A percentile compares a stretch with the other conserved stretches of the same genome.
Conservation (phyloP, 2,113 vertebrate genomes). For the Trinectes maculatus region DNA sequence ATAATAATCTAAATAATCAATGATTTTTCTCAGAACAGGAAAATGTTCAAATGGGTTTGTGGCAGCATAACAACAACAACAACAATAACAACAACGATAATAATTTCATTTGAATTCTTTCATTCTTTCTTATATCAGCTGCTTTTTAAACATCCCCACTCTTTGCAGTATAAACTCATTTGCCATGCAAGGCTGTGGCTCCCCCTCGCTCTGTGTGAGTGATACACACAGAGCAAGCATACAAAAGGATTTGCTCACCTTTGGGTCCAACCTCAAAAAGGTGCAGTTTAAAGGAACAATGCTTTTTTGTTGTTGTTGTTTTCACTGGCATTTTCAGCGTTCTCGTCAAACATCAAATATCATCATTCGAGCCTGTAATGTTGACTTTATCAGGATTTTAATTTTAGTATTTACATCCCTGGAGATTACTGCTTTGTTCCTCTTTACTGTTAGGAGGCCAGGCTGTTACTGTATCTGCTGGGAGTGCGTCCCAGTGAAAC, state of each 20-base stretch:
- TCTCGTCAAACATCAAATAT: constrained; percentile 1
- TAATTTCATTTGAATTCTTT: no score
- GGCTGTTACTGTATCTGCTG: constrained; percentile 11
- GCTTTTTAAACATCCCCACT: no score
- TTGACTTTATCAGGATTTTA: background rate
- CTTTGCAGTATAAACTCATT: no score
- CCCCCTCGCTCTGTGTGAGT: background rate
- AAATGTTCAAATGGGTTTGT: no score
- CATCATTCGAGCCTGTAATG: background rate
- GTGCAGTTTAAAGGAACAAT: background rate
- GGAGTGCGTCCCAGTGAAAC: background rate
- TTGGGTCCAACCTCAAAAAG: constrained; percentile 3
- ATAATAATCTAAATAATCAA: no score
- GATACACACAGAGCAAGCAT: background rate
- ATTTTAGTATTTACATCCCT: background rate
- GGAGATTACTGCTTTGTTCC: constrained; percentile 9
- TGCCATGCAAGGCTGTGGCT: background rate
- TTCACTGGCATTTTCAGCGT: background rate
- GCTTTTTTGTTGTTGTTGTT: background rate
- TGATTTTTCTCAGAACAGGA: no score
- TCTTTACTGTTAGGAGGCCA: constrained; percentile 1
- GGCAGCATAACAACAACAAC: no score
- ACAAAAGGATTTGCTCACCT: constrained; percentile 1
- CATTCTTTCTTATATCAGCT: no score
- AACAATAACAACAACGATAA: no score